Evolutionary conservation across 2,797 vertebrate species (phyloP).

Genomic region (Stomatorhinus walkeri): DNA sequence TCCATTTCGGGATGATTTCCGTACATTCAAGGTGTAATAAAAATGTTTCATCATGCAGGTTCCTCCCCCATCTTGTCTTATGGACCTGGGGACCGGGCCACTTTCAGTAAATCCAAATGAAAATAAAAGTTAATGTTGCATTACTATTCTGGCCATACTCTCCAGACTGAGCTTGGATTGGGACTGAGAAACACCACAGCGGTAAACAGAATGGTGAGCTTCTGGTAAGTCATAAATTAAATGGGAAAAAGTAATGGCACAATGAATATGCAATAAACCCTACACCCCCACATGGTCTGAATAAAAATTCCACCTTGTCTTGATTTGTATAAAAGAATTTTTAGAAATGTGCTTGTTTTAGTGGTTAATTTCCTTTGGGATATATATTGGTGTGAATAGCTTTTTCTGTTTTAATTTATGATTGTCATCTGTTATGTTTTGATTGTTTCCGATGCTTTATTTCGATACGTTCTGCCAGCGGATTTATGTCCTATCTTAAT

Average conservation of each 20-base stretch:
- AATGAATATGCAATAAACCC: not conserved
- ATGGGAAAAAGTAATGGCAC: not conserved
- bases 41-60: not conserved
- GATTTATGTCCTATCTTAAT: not conserved
- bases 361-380: conserved; percentile 4
- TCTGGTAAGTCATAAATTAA: not conserved
- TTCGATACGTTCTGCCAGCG: not conserved
- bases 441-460: not conserved
- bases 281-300: not conserved
- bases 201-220: not conserved
- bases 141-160: not conserved
- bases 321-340: not conserved
- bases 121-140: conserved; percentile 2
- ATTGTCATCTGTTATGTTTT: conserved; percentile 1
- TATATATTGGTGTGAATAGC: not conserved
- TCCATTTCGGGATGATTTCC: not conserved
- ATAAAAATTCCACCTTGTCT: not conserved
- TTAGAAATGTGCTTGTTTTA: not conserved
- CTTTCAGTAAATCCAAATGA: not conserved
- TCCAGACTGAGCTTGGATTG: not conserved
- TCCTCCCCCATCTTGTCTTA: not conserved
- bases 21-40: not conserved
- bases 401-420: not conserved
- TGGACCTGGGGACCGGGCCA: not conserved
- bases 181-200: not conserved